These are phyloP conservation scores for Teinopalpus imperialis DNA, from an alignment of 2,888 invertebrate species.

Conservation along the genomic window DNA sequence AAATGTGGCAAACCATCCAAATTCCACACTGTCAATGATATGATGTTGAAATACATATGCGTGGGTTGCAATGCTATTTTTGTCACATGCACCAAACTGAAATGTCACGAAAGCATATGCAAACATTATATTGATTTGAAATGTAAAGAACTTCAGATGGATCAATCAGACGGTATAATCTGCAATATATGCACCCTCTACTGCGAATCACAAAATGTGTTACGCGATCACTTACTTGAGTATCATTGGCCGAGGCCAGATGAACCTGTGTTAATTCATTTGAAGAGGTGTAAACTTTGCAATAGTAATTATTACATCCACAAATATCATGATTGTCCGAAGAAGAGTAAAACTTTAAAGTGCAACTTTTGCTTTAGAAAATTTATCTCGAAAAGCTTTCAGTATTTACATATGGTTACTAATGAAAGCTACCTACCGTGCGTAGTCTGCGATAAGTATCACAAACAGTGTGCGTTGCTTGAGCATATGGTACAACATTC, in stretches of 20 bases:
- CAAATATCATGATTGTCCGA: constrained; percentile 10
- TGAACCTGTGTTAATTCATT: neutral
- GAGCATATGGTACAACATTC: constrained; percentile 7
- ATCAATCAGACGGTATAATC: neutral
- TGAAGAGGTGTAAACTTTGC: neutral
- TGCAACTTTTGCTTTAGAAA: neutral
- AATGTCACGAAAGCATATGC: neutral
- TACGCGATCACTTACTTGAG: neutral
- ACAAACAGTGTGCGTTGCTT: neutral
- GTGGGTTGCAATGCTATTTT: neutral
- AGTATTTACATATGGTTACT: neutral
- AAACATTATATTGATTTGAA: neutral
- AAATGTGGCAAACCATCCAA: neutral
- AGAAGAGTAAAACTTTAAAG: neutral
- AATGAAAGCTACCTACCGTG: neutral
- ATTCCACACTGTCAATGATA: neutral
- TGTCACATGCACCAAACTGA: neutral
- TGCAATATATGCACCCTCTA: neutral
- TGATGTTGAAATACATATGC: constrained; percentile 2
- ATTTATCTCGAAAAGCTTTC: neutral
- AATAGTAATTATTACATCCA: neutral
- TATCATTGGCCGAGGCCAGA: neutral
- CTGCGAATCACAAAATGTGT: neutral
- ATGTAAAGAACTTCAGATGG: neutral
- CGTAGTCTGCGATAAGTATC: neutral